Evolutionary conservation across 1,140 invertebrate genomes (phyloP).

Genomic region (Lethrus apterus): DNA sequence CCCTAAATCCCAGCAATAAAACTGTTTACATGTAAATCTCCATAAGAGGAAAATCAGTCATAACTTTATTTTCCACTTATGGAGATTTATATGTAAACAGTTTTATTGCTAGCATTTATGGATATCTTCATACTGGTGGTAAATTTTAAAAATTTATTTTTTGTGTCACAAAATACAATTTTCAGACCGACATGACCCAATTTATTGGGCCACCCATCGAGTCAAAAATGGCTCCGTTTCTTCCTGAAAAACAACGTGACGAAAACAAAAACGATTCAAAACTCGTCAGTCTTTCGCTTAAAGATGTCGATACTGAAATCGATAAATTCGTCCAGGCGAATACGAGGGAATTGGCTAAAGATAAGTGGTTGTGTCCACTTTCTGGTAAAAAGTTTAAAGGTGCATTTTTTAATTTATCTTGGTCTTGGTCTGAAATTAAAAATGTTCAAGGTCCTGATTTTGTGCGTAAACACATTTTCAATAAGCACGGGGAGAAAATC

Average conservation of each 20-base stretch:
- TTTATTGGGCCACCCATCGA: slow-evolving; percentile 49
- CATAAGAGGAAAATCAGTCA: too few species aligned
- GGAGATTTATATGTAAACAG: too few species aligned
- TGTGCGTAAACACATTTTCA: slow-evolving; percentile 97
- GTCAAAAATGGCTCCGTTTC: slow-evolving; percentile 80
- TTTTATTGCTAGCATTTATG: too few species aligned
- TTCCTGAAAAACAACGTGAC: slow-evolving; percentile 52
- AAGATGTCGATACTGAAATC: slow-evolving; percentile 82
- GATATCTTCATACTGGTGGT: too few species aligned
- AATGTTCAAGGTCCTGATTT: slow-evolving; percentile 73
- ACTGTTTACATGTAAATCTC: too few species aligned
- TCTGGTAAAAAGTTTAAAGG: slow-evolving; percentile 99
- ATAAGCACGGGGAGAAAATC: slow-evolving; percentile 94
- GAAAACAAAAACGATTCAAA: slow-evolving; percentile 38
- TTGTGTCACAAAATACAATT: too few species aligned
- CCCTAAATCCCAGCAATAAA: too few species aligned
- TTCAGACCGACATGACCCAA: slow-evolving; percentile 37
- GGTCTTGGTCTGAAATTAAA: not conserved
- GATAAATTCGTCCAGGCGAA: slow-evolving; percentile 93
- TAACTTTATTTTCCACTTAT: too few species aligned
- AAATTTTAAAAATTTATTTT: too few species aligned
- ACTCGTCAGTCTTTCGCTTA: slow-evolving; percentile 49
- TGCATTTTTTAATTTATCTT: slow-evolving; percentile 2
- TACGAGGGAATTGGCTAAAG: slow-evolving; percentile 91
- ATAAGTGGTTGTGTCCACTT: slow-evolving; percentile 97